Base-by-base conservation (phyloP, 2,888 invertebrate genomes). In the Thysanoteuthis rhombus region DNA sequence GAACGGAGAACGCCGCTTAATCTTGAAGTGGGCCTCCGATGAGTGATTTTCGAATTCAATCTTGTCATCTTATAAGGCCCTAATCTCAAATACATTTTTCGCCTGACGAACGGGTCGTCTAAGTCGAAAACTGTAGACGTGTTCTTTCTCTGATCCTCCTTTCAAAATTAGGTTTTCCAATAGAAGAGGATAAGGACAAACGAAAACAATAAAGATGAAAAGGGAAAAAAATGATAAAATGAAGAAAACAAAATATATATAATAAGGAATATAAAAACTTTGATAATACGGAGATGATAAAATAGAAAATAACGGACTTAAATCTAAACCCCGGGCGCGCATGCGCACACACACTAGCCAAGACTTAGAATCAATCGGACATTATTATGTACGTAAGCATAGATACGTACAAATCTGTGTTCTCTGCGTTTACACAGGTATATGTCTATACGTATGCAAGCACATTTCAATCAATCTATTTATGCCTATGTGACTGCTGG, bases 1-100 rank as follows among this genome's bases (percentile, higher is more conserved):
- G 75, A 75, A 75, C 75, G n/a, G 75, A 75, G 75, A 75, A n/a
- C n/a, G n/a, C n/a, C 75, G 75, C 75, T 75, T 75, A 75, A 75
- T 75, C 75, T 75, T 75, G n/a, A 75, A 75, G n/a, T 75, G 16
- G 75, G 75, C 75, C 75, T 75, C 75, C n/a, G 75, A 75, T 75
- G 75, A 75, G 75, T 75, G 75, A 75, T 75, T 75, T 75, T 75
- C 75, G 75, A 75, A 75, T 75, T 75, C 75, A 75, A 75, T 75
- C 75, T 75, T 91, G 40, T 42, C 91, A 40, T 40, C 91, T 42
- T 91, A 91, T 91, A 12, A 42, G 28, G 39, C 91, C 42, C 39
- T 40, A 42, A 32, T 91, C 42, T 40, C 40, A 39, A 32, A 40
- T 91, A 40, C 91, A 91, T 42, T 91, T 40, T 91, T 42, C 40